These are phyloP conservation scores for Vidua macroura DNA, from an alignment of 2,113 vertebrate genomes.

Conservation along the genomic window DNA sequence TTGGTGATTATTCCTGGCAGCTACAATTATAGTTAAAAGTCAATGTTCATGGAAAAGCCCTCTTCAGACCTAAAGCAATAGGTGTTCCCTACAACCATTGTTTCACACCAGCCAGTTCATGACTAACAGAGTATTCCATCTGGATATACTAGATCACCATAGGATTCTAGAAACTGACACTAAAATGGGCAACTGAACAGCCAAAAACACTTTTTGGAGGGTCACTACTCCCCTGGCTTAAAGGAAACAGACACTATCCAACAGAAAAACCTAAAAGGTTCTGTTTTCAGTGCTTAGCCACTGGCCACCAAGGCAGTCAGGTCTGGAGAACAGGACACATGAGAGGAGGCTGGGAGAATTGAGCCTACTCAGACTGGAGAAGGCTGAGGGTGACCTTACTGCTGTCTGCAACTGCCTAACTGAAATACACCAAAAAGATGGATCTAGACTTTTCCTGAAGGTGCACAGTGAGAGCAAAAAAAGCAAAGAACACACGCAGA, in stretches of 20 bases:
- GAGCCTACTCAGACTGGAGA: not conserved
- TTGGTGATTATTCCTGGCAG: not conserved
- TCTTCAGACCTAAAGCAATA: not conserved
- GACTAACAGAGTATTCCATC: not conserved
- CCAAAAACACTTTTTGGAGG: not conserved
- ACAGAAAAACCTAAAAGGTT: not conserved
- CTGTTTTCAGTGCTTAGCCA: not conserved
- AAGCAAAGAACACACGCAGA: not conserved
- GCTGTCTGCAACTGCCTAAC: not conserved
- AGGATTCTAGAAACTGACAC: not conserved
- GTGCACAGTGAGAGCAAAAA: not conserved
- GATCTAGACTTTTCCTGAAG: not conserved
- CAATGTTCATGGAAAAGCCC: not conserved
- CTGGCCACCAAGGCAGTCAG: not conserved
- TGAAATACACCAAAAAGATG: not conserved
- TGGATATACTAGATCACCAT: not conserved
- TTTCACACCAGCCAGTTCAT: not conserved
- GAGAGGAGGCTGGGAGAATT: not conserved
- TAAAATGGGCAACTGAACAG: not conserved
- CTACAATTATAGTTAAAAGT: not conserved
- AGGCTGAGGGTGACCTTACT: not conserved
- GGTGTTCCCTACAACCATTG: not conserved
- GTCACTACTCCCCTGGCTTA: not conserved
- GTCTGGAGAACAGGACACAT: fast-evolving
- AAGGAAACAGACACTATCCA: not conserved